These are phyloP conservation scores for Himalopsyche kuldschensis DNA, from an alignment of 2,888 invertebrate species.

Conservation along the genomic window DNA sequence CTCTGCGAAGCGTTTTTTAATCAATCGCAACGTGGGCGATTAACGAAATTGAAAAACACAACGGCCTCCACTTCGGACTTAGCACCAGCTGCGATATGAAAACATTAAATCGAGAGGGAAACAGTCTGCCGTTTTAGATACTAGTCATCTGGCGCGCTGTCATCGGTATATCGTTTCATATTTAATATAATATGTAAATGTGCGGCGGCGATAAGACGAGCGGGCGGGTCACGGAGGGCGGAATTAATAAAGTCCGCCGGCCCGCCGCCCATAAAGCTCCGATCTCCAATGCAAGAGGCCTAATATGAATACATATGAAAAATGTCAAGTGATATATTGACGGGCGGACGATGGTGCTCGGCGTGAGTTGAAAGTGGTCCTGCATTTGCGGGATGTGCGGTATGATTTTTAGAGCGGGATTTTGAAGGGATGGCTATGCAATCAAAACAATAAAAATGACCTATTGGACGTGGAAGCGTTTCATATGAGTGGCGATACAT, in stretches of 20 bases:
- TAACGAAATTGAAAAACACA: not conserved
- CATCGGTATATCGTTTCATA: slow-evolving; percentile 12
- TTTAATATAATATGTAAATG: slow-evolving; percentile 39
- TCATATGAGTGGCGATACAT: not conserved
- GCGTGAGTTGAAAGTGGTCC: not conserved
- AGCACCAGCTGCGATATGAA: not conserved
- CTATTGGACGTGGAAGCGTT: not conserved
- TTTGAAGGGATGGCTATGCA: not conserved
- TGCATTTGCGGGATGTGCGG: not conserved
- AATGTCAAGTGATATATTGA: slow-evolving; percentile 23
- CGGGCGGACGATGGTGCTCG: not conserved
- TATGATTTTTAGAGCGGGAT: not conserved
- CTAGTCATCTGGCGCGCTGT: slow-evolving; percentile 26
- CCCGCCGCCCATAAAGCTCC: slow-evolving; percentile 28
- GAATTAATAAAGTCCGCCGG: slow-evolving; percentile 36
- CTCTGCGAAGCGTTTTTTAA: not conserved
- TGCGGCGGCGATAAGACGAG: slow-evolving; percentile 27
- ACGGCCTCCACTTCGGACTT: not conserved
- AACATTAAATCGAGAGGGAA: not conserved
- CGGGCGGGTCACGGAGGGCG: slow-evolving; percentile 7
- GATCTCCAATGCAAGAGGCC: not conserved
- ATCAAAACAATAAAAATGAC: not conserved
- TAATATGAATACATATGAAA: slow-evolving; percentile 29
- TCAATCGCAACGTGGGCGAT: not conserved
- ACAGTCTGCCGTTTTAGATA: not conserved